Percentiles rank a stretch among this genome's conserved stretches.
Evolutionary conservation across 1,140 invertebrate genomes (phyloP).

Genomic region (Rhopalosiphum padi): DNA sequence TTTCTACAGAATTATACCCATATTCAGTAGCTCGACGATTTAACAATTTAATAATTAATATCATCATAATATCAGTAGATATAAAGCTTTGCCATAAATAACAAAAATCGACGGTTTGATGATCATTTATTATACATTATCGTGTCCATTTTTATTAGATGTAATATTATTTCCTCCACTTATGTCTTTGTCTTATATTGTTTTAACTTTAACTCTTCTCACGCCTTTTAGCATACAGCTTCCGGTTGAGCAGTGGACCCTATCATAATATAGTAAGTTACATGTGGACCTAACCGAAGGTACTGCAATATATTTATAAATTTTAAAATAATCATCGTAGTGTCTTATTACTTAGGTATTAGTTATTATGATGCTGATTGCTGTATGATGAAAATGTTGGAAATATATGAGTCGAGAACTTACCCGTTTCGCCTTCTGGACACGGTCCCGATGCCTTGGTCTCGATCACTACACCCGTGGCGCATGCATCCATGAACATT

Average conservation of each 20-base stretch:
- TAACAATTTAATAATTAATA: neutral
- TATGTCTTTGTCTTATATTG: neutral
- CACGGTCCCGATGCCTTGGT: constrained; percentile 78
- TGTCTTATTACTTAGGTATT: no score
- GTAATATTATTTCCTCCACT: neutral
- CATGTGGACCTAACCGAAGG: no score
- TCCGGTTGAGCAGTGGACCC: no score
- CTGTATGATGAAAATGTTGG: fast-evolving
- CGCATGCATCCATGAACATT: constrained; percentile 83
- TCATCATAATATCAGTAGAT: neutral
- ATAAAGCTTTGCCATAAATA: neutral
- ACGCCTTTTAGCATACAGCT: neutral
- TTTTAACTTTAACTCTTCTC: neutral
- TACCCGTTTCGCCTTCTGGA: constrained; percentile 58
- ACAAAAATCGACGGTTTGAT: neutral
- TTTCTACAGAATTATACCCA: neutral
- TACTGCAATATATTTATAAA: no score
- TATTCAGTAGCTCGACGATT: neutral
- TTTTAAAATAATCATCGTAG: no score
- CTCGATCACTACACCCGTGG: constrained; percentile 79
- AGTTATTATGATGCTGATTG: neutral
- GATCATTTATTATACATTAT: neutral
- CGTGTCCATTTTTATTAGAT: neutral
- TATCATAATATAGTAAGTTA: no score
- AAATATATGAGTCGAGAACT: neutral